Evolutionary conservation across 2,888 invertebrate genomes (phyloP), one percentile per base, ranked within the genome.

Genomic region (Eugnorisma glareosa): DNA sequence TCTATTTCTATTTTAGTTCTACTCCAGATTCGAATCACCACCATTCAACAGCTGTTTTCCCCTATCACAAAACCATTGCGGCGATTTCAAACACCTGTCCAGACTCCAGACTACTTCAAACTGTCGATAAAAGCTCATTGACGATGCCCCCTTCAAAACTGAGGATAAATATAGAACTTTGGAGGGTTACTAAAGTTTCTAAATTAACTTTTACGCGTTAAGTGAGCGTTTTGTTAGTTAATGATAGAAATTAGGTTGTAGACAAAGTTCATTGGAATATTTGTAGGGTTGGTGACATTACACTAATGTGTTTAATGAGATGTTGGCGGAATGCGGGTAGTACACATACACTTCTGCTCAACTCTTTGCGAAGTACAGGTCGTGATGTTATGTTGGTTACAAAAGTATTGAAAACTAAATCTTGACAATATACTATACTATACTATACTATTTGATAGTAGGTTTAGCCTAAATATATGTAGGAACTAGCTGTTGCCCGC

Each of bases 161-260:
- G 11, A 18, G 28, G 70, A 73, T 83, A 75, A 68, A 37, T 69
- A 63, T 67, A 84, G 70, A 86, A 70, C 37, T 70, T 75, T 5
- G 13, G 28, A 48, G 73, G 51, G 59, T 64, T 54, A 75, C 71
- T 31, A 35, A n/a, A 63, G 63, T 43, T 74, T 51, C 51, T 51
- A 83, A 86, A 83, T 86, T 74, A 78, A 75, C 83, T 82, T 54
- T 31, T 66, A 37, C 21, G 48, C 37, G 74, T 64, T 82, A 83
- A 86, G 59, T 83, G 79, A 86, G 78, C 67, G 64, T 64, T 40
- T 40, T 64, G 13, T 64, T 73, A 31, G 63, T 78, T 75, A 82
- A 81, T 71, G 7, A 72, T 64, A 75, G 37, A 18, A 40, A 73
- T 67, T 73, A 66, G 51, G 28, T 63, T 45, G 43, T 43, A 28